Percentiles rank a stretch among this genome's conserved stretches.
These are phyloP conservation scores for Gonocerus acuteangulatus DNA, from an alignment of 2,888 invertebrate species.

Conservation along the genomic window DNA sequence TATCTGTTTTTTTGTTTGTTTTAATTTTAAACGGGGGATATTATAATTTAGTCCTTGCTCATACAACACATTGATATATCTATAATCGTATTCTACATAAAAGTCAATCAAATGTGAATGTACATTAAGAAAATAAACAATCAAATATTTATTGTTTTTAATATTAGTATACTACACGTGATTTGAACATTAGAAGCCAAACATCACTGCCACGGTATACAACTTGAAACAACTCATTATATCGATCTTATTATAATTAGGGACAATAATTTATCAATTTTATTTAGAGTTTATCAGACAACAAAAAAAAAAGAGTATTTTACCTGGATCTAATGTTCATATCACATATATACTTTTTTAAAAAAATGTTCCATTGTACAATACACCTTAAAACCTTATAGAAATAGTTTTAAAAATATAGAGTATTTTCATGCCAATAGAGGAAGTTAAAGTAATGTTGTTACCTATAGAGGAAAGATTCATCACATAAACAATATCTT, in stretches of 20 bases:
- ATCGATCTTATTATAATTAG: constrained; percentile 13
- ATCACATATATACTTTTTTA: constrained; percentile 3
- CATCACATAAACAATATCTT: constrained; percentile 37
- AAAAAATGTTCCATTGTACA: constrained; percentile 25
- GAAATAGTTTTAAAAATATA: constrained; percentile 29
- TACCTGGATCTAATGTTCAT: constrained; percentile 22
- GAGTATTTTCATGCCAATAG: constrained; percentile 37
- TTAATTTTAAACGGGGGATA: constrained; percentile 25
- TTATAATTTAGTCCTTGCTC: constrained; percentile 28
- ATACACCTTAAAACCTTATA: constrained; percentile 25
- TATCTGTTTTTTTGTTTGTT: background rate
- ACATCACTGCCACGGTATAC: constrained; percentile 28
- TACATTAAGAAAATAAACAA: constrained; percentile 29
- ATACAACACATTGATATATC: constrained; percentile 15
- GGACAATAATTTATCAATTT: constrained; percentile 20
- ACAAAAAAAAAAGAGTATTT: background rate
- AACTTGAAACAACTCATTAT: background rate
- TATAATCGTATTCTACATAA: constrained; percentile 19
- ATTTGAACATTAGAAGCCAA: constrained; percentile 30
- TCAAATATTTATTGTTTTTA: constrained; percentile 28
- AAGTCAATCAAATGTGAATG: constrained; percentile 28
- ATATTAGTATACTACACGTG: constrained; percentile 25
- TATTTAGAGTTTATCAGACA: background rate
- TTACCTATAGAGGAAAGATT: constrained; percentile 34
- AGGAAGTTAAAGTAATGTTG: constrained; percentile 32